phyloP scores from a whole-genome alignment of 2,113 vertebrate species.

The Malurus alboscapulatus region DNA sequence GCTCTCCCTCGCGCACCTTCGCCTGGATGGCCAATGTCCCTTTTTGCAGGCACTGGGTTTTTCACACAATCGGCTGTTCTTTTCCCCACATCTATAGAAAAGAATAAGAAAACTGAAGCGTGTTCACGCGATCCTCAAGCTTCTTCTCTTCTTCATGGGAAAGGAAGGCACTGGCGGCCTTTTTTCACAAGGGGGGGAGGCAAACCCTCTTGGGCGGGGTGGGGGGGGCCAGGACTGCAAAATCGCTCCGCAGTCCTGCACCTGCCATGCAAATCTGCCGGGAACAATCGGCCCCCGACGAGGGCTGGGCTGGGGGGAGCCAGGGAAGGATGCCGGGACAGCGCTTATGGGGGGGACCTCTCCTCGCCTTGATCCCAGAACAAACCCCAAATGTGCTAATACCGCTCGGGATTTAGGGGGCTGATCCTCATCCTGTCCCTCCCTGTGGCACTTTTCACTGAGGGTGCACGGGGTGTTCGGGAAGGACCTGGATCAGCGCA shows the following conservation, averaged over 20 bases:
- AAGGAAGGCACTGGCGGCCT: conserved; percentile 42
- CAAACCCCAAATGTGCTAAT: background rate
- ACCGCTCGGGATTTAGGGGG: background rate
- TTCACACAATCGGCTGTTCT: conserved; percentile 71
- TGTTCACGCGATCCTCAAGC: conserved; percentile 54
- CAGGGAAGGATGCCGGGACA: background rate
- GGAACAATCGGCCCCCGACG: background rate
- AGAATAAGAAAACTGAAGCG: conserved; percentile 55
- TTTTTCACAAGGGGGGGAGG: background rate
- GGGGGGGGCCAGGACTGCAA: background rate
- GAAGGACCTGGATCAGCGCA: accelerated
- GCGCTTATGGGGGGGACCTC: background rate
- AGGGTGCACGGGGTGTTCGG: accelerated
- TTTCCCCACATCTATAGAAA: conserved; percentile 69
- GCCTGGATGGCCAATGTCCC: conserved; percentile 75
- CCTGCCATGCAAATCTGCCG: conserved; percentile 47
- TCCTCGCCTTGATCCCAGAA: background rate
- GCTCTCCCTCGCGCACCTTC: conserved; percentile 76
- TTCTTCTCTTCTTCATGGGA: conserved; percentile 67
- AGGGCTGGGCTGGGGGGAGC: background rate
- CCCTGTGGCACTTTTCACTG: background rate
- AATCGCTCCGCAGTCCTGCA: conserved; percentile 33
- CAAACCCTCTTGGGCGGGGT: background rate
- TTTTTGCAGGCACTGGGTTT: conserved; percentile 77
- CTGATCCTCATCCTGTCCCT: background rate